Evolutionary conservation across 2,113 vertebrate genomes (phyloP).

Genomic region (Calypte anna): DNA sequence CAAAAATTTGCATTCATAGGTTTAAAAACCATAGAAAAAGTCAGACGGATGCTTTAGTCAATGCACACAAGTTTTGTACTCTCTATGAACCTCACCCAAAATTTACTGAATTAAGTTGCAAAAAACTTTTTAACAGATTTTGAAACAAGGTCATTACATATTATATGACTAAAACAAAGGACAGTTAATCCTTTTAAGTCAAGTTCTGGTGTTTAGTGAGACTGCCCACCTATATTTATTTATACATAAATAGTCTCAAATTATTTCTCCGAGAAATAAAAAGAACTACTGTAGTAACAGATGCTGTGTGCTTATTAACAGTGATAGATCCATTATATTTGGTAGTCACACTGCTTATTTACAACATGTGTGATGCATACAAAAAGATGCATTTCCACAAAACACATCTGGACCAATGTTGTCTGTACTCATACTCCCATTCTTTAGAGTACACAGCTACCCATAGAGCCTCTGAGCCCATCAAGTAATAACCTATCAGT

Average conservation of each 20-base stretch:
- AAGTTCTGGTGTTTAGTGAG: neutral
- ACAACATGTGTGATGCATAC: neutral
- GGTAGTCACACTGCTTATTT: neutral
- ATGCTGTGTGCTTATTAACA: neutral
- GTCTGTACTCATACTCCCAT: neutral
- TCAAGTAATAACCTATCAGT: neutral
- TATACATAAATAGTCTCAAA: neutral
- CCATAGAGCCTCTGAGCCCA: neutral
- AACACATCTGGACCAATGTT: neutral
- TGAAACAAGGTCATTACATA: neutral
- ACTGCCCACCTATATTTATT: neutral
- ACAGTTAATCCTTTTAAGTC: neutral
- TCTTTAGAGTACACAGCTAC: neutral
- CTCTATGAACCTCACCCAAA: neutral
- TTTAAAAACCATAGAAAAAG: neutral
- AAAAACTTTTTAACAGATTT: neutral
- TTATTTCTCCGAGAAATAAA: neutral
- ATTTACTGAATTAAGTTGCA: neutral
- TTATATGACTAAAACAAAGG: neutral
- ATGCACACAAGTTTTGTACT: neutral
- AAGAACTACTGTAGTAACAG: neutral
- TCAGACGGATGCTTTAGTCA: neutral
- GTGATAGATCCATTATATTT: neutral
- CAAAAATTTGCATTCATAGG: neutral
- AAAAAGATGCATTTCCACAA: neutral